phyloP scores from a whole-genome alignment of 2,797 vertebrate genomes.

The Pelobates cultripes region DNA sequence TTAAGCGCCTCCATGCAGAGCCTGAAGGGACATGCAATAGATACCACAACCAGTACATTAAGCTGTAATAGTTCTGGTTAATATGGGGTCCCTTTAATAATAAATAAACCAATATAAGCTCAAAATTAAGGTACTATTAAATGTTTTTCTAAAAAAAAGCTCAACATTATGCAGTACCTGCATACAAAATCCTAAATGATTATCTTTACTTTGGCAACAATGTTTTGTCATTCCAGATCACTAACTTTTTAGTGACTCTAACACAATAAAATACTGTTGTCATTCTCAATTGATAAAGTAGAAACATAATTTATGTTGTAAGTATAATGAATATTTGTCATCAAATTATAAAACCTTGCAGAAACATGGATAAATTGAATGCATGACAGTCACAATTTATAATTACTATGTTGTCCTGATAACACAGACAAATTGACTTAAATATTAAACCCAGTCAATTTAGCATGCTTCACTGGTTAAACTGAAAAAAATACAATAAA shows the following conservation, averaged over 20 bases:
- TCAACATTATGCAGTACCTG: too few species aligned
- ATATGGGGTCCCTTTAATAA: too few species aligned
- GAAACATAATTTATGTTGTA: constrained; percentile 31
- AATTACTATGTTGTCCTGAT: constrained; percentile 50
- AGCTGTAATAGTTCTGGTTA: too few species aligned
- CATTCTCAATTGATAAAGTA: constrained; percentile 22
- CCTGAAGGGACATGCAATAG: too few species aligned
- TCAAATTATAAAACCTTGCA: constrained; percentile 35
- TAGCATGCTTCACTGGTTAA: constrained; percentile 39
- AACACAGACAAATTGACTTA: constrained; percentile 51
- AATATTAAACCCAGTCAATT: constrained; percentile 47
- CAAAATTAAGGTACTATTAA: too few species aligned
- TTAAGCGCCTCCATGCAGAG: too few species aligned
- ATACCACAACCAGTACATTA: too few species aligned
- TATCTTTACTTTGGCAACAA: background rate
- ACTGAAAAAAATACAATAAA: constrained; percentile 40
- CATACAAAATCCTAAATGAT: too few species aligned
- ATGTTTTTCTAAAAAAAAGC: too few species aligned
- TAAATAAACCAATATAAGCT: too few species aligned
- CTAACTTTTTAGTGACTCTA: background rate
- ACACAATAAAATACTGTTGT: background rate
- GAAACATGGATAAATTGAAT: constrained; percentile 40
- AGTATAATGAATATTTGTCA: constrained; percentile 50
- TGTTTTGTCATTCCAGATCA: background rate
- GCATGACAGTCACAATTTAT: constrained; percentile 43